Conservation (phyloP, 1,140 invertebrate species). For the Drosophila jambulina region DNA sequence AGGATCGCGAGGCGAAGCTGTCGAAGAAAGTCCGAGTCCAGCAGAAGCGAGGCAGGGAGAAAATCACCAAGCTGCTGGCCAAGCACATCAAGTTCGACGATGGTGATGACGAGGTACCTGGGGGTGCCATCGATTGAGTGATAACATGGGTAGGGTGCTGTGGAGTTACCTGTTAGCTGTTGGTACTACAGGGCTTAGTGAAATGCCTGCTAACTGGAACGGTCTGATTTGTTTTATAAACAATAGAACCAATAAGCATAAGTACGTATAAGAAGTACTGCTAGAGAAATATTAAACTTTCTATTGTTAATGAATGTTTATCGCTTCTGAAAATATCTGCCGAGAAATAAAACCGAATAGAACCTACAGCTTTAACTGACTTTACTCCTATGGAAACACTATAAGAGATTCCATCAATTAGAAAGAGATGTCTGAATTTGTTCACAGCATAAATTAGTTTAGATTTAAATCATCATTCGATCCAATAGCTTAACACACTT, state of each 20-base stretch:
- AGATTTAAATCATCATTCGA: background rate
- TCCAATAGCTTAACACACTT: too few species aligned
- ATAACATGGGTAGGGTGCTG: background rate
- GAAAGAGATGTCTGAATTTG: background rate
- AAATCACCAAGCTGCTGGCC: constrained; percentile 87
- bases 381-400: background rate
- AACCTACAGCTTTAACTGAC: too few species aligned
- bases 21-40: constrained; percentile 86
- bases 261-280: background rate
- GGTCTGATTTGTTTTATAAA: constrained; percentile 10
- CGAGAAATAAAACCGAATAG: background rate
- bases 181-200: too few species aligned
- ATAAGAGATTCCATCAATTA: background rate
- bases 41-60: constrained; percentile 87
- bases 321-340: background rate
- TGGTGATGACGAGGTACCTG: constrained; percentile 54
- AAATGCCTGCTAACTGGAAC: background rate
- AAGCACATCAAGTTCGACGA: constrained; percentile 89
- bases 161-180: background rate
- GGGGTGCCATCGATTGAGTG: constrained; percentile 13
- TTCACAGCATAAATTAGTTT: background rate
- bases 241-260: background rate
- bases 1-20: constrained; percentile 87
- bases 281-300: background rate
- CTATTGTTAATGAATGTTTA: background rate